Conservation (phyloP, 2,113 vertebrate species). For the Paraplagusia blochii region DNA sequence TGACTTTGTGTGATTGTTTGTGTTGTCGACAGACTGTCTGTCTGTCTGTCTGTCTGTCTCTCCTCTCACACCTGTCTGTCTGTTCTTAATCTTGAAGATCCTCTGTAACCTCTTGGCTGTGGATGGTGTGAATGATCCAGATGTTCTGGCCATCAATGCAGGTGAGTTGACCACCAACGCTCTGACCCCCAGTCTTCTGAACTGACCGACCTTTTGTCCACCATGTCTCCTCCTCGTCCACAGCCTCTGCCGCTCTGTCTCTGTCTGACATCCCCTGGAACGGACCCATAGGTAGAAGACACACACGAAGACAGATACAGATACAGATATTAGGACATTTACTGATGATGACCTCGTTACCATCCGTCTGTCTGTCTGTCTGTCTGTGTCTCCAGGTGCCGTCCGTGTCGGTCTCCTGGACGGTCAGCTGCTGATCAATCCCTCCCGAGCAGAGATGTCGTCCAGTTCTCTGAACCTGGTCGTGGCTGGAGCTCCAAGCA, state of each 20-base stretch:
- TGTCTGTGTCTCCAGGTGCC: slow-evolving; percentile 79
- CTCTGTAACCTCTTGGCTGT: slow-evolving; percentile 96
- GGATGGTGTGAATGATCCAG: slow-evolving; percentile 92
- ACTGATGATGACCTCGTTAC: no score
- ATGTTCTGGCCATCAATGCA: slow-evolving; percentile 94
- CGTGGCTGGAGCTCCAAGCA: slow-evolving; percentile 82
- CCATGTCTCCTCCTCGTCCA: slow-evolving; percentile 20
- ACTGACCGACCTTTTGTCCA: neutral
- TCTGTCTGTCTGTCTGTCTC: no score
- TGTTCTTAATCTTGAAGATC: slow-evolving; percentile 70
- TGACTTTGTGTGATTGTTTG: neutral
- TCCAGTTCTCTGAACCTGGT: slow-evolving; percentile 88
- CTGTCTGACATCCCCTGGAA: slow-evolving; percentile 98
- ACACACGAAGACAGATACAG: no score
- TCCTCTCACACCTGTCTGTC: neutral
- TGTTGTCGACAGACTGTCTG: no score
- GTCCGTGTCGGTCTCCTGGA: slow-evolving; percentile 88
- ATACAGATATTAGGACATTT: no score
- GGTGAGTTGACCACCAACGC: slow-evolving; percentile 74
- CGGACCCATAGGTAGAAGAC: slow-evolving; percentile 87
- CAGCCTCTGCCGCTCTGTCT: slow-evolving; percentile 92
- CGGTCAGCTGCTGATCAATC: slow-evolving; percentile 87
- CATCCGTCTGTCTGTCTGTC: neutral
- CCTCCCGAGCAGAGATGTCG: slow-evolving; percentile 87
- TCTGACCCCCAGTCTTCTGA: neutral